Percentiles rank a stretch among this genome's conserved stretches.
Evolutionary conservation across 2,888 invertebrate genomes (phyloP).

Genomic region (Tupiocoris notatus): DNA sequence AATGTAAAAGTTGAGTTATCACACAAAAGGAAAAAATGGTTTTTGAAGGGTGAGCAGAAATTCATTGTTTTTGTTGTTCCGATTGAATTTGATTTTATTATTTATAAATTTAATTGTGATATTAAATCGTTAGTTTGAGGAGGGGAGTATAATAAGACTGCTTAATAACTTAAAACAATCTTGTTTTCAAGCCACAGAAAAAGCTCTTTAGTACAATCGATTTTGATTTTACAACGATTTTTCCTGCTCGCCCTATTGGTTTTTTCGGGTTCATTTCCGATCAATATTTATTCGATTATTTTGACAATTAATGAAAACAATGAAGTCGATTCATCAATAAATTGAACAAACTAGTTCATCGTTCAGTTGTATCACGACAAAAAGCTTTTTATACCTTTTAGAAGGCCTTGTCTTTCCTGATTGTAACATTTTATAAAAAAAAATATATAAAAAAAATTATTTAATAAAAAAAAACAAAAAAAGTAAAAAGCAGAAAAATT

Average conservation of each 20-base stretch:
- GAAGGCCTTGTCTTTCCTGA: slow-evolving; percentile 44
- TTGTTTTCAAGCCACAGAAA: not conserved
- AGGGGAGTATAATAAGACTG: slow-evolving; percentile 42
- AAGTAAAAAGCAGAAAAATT: slow-evolving; percentile 7
- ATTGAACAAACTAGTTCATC: not conserved
- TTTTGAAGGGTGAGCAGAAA: slow-evolving; percentile 15
- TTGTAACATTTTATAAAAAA: slow-evolving; percentile 41
- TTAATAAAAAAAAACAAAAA: slow-evolving; percentile 14
- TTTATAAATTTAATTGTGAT: slow-evolving; percentile 31
- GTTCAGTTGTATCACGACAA: not conserved
- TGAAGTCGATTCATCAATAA: not conserved
- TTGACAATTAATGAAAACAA: not conserved
- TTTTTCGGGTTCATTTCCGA: not conserved
- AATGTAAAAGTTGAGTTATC: not conserved
- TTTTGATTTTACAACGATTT: not conserved
- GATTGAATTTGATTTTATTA: slow-evolving; percentile 15
- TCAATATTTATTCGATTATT: not conserved
- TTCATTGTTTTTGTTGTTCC: slow-evolving; percentile 2
- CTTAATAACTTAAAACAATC: slow-evolving; percentile 17
- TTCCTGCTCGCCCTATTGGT: slow-evolving; percentile 17
- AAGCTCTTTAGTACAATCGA: not conserved
- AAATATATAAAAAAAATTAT: slow-evolving; percentile 30
- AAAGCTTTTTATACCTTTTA: slow-evolving; percentile 45
- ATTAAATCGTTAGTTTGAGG: slow-evolving; percentile 36
- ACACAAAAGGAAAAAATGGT: not conserved